Evolutionary conservation across 2,888 invertebrate genomes (phyloP).

Genomic region (Yponomeuta plumbellus): DNA sequence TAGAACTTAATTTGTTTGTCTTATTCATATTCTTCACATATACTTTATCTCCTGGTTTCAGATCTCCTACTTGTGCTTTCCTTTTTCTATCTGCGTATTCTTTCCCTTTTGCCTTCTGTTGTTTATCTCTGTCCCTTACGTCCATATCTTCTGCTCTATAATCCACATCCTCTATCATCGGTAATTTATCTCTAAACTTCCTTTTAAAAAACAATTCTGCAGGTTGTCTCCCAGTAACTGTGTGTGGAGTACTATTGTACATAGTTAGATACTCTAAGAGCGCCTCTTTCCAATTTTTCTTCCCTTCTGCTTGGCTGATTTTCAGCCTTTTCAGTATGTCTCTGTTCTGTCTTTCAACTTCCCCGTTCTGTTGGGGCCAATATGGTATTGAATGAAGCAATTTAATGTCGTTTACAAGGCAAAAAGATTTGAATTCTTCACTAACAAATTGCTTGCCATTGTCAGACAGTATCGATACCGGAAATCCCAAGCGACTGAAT

Average conservation of each 20-base stretch:
- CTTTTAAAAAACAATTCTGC: slow-evolving; percentile 11
- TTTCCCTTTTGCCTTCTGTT: slow-evolving; percentile 12
- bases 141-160: neutral
- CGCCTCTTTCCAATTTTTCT: slow-evolving; percentile 21
- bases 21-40: slow-evolving; percentile 15
- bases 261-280: slow-evolving; percentile 21
- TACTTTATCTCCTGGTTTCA: slow-evolving; percentile 15
- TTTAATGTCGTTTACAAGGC: slow-evolving; percentile 22
- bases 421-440: slow-evolving; percentile 25
- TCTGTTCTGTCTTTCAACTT: slow-evolving; percentile 32
- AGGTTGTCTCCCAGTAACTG: slow-evolving; percentile 15
- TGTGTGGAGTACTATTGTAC: slow-evolving; percentile 20
- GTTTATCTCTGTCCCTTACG: slow-evolving; percentile 6
- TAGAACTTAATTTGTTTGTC: slow-evolving; percentile 5
- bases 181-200: slow-evolving; percentile 13
- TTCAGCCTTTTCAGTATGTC: slow-evolving; percentile 29
- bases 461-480: slow-evolving; percentile 23
- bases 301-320: slow-evolving; percentile 25
- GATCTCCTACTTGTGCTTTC: slow-evolving; percentile 8
- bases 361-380: slow-evolving; percentile 32
- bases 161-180: neutral
- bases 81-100: slow-evolving; percentile 10
- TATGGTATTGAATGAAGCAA: slow-evolving; percentile 26
- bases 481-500: slow-evolving; percentile 25
- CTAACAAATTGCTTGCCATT: slow-evolving; percentile 29